These are phyloP conservation scores for Gambelia wislizenii DNA, from an alignment of 2,797 vertebrate genomes.

Conservation along the genomic window DNA sequence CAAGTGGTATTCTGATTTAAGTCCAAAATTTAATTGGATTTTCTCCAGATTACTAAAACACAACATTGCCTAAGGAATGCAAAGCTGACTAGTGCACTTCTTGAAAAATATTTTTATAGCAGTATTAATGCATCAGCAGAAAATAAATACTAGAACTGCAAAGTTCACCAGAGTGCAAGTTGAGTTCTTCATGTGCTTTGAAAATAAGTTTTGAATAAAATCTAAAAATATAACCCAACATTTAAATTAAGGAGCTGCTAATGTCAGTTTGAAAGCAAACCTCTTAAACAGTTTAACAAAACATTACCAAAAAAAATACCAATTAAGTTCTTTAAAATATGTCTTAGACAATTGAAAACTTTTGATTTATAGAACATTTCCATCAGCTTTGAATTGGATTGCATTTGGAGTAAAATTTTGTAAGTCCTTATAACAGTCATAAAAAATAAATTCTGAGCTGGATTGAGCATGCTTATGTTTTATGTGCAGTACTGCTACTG, in stretches of 20 bases:
- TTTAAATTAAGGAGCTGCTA: background rate
- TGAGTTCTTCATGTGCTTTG: background rate
- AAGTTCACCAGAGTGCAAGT: background rate
- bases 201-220: background rate
- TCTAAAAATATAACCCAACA: background rate
- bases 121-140: slow-evolving; percentile 31
- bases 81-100: background rate
- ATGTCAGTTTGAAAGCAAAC: background rate
- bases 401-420: background rate
- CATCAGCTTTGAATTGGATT: background rate
- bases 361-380: too few relatives aligned
- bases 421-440: background rate
- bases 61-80: slow-evolving; percentile 15
- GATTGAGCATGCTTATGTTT: background rate
- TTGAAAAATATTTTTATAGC: background rate
- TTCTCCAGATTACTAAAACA: slow-evolving; percentile 35
- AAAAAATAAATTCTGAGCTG: background rate
- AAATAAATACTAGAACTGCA: slow-evolving; percentile 16
- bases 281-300: background rate
- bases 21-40: background rate
- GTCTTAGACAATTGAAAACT: background rate
- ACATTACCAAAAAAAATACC: background rate
- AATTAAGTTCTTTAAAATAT: background rate
- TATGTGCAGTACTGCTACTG: background rate
- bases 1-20: background rate